Evolutionary conservation across 2,888 invertebrate genomes (phyloP).

Genomic region (Zonitis immaculata): DNA sequence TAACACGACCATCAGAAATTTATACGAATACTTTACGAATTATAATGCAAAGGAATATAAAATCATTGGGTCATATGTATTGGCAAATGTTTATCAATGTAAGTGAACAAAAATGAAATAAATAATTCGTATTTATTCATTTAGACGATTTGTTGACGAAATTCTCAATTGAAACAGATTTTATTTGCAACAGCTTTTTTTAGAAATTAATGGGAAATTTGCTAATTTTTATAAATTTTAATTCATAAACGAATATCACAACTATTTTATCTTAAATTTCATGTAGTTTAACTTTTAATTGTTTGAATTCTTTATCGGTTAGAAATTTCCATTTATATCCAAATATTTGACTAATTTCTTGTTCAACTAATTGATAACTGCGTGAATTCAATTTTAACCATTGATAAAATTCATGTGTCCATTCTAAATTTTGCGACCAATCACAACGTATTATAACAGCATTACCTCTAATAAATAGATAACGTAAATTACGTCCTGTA

Average conservation of each 20-base stretch:
- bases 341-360: slow-evolving; percentile 64
- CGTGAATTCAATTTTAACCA: slow-evolving; percentile 61
- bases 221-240: not conserved
- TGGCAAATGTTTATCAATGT: slow-evolving; percentile 63
- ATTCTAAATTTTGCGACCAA: slow-evolving; percentile 64
- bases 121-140: not conserved
- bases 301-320: slow-evolving; percentile 60
- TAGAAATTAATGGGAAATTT: too few species aligned
- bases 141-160: too few species aligned
- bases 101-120: slow-evolving; percentile 33
- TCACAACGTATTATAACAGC: slow-evolving; percentile 66
- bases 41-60: slow-evolving; percentile 74
- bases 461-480: slow-evolving; percentile 64
- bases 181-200: too few species aligned
- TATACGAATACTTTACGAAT: slow-evolving; percentile 78
- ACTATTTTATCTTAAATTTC: slow-evolving; percentile 21
- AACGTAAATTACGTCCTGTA: slow-evolving; percentile 58
- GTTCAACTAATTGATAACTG: slow-evolving; percentile 61
- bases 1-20: slow-evolving; percentile 63
- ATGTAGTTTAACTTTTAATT: slow-evolving; percentile 46
- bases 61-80: slow-evolving; percentile 70
- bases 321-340: slow-evolving; percentile 65
- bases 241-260: not conserved
- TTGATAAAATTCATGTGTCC: slow-evolving; percentile 61
- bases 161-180: too few species aligned